Conservation (phyloP, 2,888 invertebrate genomes). For the Eumacrocentrus americanus region DNA sequence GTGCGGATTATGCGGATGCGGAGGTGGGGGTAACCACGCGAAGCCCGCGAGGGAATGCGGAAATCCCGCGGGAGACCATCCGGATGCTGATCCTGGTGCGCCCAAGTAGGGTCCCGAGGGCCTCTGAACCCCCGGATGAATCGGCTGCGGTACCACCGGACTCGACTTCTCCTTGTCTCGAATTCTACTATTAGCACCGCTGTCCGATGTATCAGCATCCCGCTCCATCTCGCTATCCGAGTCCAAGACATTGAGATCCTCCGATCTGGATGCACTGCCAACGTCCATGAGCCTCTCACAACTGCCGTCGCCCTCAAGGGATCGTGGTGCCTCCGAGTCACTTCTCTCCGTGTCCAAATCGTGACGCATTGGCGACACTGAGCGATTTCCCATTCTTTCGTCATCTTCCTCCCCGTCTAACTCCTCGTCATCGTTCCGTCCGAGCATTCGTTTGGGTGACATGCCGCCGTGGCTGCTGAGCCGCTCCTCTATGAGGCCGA, state of each 20-base stretch:
- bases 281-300: conserved; percentile 55
- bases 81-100: conserved; percentile 64
- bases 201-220: conserved; percentile 42
- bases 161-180: conserved; percentile 60
- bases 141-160: conserved; percentile 73
- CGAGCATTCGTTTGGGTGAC: conserved; percentile 33
- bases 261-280: conserved; percentile 56
- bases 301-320: conserved; percentile 54
- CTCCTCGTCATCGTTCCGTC: conserved; percentile 30
- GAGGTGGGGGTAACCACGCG: conserved; percentile 70
- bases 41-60: conserved; percentile 67
- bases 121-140: conserved; percentile 68
- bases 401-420: conserved; percentile 40
- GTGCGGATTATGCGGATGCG: conserved; percentile 66
- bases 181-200: conserved; percentile 23
- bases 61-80: conserved; percentile 59
- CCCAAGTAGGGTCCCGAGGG: conserved; percentile 65
- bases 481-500: conserved; percentile 44
- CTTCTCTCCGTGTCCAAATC: conserved; percentile 54
- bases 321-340: conserved; percentile 56
- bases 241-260: conserved; percentile 59
- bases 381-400: conserved; percentile 47
- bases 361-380: conserved; percentile 51
- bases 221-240: conserved; percentile 55
- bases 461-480: conserved; percentile 24